Percentiles rank a stretch among this genome's conserved stretches.
Conservation (phyloP, 2,113 vertebrate genomes). For the Progne subis region DNA sequence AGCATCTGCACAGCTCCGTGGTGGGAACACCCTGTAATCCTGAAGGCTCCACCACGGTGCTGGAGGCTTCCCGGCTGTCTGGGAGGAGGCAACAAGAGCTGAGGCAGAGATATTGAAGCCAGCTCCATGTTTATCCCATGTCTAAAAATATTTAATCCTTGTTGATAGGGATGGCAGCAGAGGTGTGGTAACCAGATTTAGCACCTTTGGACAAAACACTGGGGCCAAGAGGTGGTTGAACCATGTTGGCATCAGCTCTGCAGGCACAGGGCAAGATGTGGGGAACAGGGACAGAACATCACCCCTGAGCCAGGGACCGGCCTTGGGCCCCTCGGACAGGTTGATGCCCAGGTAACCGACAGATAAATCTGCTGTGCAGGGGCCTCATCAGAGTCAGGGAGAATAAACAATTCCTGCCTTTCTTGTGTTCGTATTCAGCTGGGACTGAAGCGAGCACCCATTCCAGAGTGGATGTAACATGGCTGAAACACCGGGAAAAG, state of each 20-base stretch:
- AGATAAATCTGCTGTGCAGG: background rate
- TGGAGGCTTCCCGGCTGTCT: background rate
- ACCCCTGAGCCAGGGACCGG: background rate
- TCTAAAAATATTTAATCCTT: background rate
- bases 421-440: background rate
- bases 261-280: background rate
- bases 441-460: fast-evolving
- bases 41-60: background rate
- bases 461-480: background rate
- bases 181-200: background rate
- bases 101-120: background rate
- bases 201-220: background rate
- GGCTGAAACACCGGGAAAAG: background rate
- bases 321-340: fast-evolving
- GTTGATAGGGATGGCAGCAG: background rate
- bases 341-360: fast-evolving
- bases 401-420: background rate
- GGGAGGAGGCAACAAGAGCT: background rate
- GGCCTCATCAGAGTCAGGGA: background rate
- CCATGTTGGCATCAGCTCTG: background rate
- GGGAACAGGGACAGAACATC: background rate
- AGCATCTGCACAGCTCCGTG: background rate
- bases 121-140: background rate
- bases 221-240: background rate
- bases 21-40: background rate